These are phyloP conservation scores for Vultur gryphus DNA, from an alignment of 2,797 vertebrate genomes.

Conservation along the genomic window DNA sequence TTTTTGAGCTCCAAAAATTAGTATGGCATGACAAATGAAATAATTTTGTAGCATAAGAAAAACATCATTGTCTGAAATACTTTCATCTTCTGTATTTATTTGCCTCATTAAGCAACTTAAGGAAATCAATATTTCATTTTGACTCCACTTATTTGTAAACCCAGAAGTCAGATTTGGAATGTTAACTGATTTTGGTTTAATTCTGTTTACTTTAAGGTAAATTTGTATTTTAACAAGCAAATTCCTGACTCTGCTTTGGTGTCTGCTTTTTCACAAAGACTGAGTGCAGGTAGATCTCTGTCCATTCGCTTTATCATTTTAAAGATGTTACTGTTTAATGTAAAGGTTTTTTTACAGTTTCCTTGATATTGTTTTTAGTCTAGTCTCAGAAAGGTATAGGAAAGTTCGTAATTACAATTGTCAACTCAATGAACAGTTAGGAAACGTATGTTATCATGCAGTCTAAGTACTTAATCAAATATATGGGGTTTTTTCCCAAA, in stretches of 20 bases:
- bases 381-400: neutral
- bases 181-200: neutral
- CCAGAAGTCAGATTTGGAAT: neutral
- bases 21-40: neutral
- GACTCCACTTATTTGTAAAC: neutral
- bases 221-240: neutral
- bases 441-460: neutral
- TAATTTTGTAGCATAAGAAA: neutral
- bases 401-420: neutral
- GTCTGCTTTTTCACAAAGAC: neutral
- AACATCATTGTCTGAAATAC: neutral
- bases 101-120: conserved; percentile 12
- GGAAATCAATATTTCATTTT: neutral
- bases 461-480: neutral
- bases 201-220: neutral
- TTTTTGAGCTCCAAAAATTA: neutral
- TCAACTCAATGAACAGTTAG: neutral
- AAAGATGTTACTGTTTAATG: neutral
- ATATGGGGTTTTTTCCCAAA: neutral
- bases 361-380: neutral
- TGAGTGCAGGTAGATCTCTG: neutral
- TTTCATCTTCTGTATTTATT: conserved; percentile 6
- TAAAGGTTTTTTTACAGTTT: neutral
- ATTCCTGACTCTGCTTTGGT: neutral
- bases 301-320: neutral